Evolutionary conservation across 2,113 vertebrate species (phyloP).

Genomic region (Dipodomys spectabilis): DNA sequence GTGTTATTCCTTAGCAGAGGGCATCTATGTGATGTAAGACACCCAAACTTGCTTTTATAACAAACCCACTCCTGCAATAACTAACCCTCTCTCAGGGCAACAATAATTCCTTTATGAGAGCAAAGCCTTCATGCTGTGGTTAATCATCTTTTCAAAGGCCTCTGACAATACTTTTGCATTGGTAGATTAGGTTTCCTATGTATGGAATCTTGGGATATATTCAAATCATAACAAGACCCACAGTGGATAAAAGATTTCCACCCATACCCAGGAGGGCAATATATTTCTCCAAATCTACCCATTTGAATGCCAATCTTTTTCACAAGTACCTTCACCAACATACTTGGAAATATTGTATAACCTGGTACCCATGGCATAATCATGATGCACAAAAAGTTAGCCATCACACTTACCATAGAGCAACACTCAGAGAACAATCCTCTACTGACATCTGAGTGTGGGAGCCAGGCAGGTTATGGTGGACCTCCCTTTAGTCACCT

Average conservation of each 20-base stretch:
- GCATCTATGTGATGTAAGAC: fast-evolving
- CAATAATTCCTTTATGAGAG: not conserved
- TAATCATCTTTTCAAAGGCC: not conserved
- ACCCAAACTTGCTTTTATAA: not conserved
- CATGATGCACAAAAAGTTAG: not conserved
- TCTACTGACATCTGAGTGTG: fast-evolving
- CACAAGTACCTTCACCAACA: not conserved
- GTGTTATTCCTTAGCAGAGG: not conserved
- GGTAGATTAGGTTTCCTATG: not conserved
- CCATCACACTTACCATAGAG: not conserved
- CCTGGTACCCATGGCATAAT: not conserved
- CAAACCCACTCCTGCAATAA: not conserved
- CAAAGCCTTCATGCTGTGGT: not conserved
- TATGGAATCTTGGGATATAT: not conserved
- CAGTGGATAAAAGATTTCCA: not conserved
- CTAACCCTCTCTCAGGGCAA: not conserved
- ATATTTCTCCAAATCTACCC: not conserved
- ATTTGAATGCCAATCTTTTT: not conserved
- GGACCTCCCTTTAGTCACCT: not conserved
- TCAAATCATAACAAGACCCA: not conserved
- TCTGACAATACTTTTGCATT: not conserved
- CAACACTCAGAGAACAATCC: not conserved
- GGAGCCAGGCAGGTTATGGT: fast-evolving
- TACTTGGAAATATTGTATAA: not conserved
- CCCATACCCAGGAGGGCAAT: not conserved